Base-by-base conservation (phyloP, 2,797 vertebrate genomes). In the Myotis vivesi region DNA sequence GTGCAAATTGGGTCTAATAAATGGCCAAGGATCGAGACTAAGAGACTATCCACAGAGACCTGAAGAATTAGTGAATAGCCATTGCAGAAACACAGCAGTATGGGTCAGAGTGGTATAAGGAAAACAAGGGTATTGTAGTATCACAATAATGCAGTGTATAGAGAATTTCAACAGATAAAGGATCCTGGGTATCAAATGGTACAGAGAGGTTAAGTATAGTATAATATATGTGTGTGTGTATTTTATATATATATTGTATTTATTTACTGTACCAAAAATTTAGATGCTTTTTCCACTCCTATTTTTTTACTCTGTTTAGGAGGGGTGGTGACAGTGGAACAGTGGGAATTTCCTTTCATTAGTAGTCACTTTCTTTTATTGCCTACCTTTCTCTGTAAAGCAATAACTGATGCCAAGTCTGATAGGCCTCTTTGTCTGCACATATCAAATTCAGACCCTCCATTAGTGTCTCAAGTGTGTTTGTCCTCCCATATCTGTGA, bases 341-440 rank as follows among this genome's bases (percentile, higher is more conserved):
- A 16, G 46, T 91, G 85, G 55, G 62, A n/a, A 44, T 83, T 96
- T 22, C 55, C 64, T 83, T 92, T 69, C 71, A 36, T 59, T 73
- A 8, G 9, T 5, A 83, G 23, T 59, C 44, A 28, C 73, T 81
- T 36, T 66, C 64, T 76, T 95, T 93, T 64, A 71, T 90, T 36
- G 57, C 68, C 79, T 16, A 84, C 71, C 12, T 94, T 88, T 89
- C 90, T 71, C 71, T 66, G 15, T 68, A 62, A 89, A 95, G 91
- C 90, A 94, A 62, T 94, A 80, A 69, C 36, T 44, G 55, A 55
- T 87, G 86, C 41, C 66, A 79, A 75, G 49, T 84, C 36, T 95
- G 80, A 92, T 87, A 83, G 92, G 13, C 19, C 53, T 81, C 85
- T 97, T 95, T 95, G 95, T 97, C 95, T 97, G 53, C 64, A 72